These are phyloP conservation scores for Lordiphosa mommai DNA, from an alignment of 1,140 invertebrate species.

Conservation along the genomic window DNA sequence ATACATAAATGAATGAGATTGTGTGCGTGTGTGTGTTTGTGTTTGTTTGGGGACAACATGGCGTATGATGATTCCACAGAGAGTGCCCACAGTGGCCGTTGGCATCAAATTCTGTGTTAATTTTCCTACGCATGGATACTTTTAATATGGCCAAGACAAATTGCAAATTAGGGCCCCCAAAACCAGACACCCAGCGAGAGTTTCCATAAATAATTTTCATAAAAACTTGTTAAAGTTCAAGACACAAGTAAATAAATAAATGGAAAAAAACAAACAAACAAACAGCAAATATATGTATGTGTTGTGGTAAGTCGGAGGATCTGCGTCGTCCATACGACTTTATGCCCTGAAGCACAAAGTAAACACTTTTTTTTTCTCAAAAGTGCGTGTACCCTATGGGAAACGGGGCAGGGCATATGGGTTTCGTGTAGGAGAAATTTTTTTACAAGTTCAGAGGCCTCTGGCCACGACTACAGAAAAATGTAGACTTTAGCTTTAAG, in stretches of 20 bases:
- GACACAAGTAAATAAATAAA: slow-evolving; percentile 62
- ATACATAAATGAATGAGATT: slow-evolving; percentile 32
- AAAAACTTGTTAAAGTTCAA: slow-evolving; percentile 65
- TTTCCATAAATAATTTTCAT: slow-evolving; percentile 62
- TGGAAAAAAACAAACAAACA: slow-evolving; percentile 7
- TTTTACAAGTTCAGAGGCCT: too few relatives aligned
- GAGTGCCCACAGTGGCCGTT: not conserved
- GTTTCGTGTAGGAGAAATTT: too few relatives aligned
- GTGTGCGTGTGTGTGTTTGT: slow-evolving; percentile 10
- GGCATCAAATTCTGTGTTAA: slow-evolving; percentile 25
- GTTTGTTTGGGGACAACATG: slow-evolving; percentile 1
- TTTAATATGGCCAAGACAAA: slow-evolving; percentile 49
- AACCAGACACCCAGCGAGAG: not conserved
- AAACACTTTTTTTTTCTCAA: slow-evolving; percentile 37
- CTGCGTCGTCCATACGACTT: slow-evolving; percentile 34
- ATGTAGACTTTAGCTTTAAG: too few relatives aligned
- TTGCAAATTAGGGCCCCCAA: slow-evolving; percentile 33
- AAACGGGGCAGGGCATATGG: not conserved
- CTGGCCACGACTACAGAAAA: too few relatives aligned
- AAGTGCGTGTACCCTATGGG: slow-evolving; percentile 3
- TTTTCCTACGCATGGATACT: slow-evolving; percentile 44
- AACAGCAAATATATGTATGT: slow-evolving; percentile 3
- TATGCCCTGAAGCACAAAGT: slow-evolving; percentile 52
- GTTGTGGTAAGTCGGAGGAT: slow-evolving; percentile 10
- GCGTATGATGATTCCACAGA: not conserved